These are phyloP conservation scores for Pristiophorus japonicus DNA, from an alignment of 2,113 vertebrate genomes.

Conservation along the genomic window DNA sequence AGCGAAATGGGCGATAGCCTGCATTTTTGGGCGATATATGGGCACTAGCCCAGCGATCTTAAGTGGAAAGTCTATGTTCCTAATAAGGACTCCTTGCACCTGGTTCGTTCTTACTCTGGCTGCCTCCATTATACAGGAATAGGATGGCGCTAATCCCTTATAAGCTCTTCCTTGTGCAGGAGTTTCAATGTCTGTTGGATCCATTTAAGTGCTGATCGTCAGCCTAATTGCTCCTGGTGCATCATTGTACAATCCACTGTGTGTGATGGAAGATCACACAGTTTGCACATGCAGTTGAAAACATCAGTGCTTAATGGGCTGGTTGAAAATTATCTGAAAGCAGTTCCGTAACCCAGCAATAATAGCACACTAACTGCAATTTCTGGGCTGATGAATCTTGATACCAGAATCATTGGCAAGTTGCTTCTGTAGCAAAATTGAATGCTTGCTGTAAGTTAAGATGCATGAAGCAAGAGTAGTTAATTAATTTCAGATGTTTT, in stretches of 20 bases:
- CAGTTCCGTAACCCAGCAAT: background rate
- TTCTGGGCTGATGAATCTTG: background rate
- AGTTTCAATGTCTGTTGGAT: background rate
- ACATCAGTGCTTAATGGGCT: background rate
- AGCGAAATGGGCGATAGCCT: no score
- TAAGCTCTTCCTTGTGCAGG: background rate
- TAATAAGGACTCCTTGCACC: background rate
- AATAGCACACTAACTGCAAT: no score
- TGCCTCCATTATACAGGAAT: background rate
- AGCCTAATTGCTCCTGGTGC: background rate
- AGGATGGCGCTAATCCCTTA: background rate
- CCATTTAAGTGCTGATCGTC: background rate
- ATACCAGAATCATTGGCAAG: slow-evolving; percentile 6
- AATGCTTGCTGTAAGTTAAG: background rate
- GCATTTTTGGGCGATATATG: no score
- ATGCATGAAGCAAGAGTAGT: background rate
- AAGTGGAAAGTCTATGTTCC: no score
- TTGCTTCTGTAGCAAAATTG: background rate
- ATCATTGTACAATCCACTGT: background rate
- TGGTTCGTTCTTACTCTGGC: background rate
- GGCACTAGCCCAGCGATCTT: no score
- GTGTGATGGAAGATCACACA: background rate
- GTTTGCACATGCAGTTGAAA: background rate
- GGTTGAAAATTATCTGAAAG: background rate
- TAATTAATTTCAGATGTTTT: slow-evolving; percentile 18